Base-by-base conservation (phyloP, 1,140 invertebrate genomes). In the Diorhabda carinulata region DNA sequence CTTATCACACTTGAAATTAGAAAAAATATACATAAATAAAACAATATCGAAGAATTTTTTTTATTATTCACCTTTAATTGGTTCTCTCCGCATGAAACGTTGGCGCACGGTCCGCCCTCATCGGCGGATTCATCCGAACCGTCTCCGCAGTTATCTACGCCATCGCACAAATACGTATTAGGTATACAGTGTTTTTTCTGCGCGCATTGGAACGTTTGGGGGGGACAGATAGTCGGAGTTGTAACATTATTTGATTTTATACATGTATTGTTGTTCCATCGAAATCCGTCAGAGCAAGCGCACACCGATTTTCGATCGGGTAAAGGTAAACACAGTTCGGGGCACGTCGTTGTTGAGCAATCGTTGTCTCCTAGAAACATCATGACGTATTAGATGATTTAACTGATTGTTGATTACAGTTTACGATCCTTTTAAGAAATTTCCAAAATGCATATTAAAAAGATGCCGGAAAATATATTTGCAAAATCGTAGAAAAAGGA, bases 61-160 rank as follows among this genome's bases (percentile, higher is more conserved):
- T 8, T 52, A 8, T 52, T 52, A 8, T n/a, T 52, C n/a, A 52
- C 47, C 47, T 52, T 52, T 3, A 74, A 10, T 62, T 79, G 72
- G 64, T 70, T 72, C 10, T 70, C 69, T 44, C 72, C 70, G 62
- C 78, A 79, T 8, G 64, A 68, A 0, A 74, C 68, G 41, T 78
- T 70, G 44, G 70, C 67, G 59, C 77, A 78, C 6, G 77, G 93
- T 25, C 91, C 84, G 7, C 85, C 86, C 6, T 72, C 68, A 2
- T 78, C 74, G 25, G 82, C 80, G 4, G 87, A 83, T 77, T 97
- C 94, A 79, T 98, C 96, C 6, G 88, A 90, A 56, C 90, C 89
- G 80, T 97, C 93, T 44, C 85, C 87, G 76, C 95, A 98, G 78
- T 97, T 95, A 64, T 86, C 83, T 57, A 88, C 82, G 2, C 93